Conservation (phyloP, 2,113 vertebrate species). For the Oreochromis niloticus region DNA sequence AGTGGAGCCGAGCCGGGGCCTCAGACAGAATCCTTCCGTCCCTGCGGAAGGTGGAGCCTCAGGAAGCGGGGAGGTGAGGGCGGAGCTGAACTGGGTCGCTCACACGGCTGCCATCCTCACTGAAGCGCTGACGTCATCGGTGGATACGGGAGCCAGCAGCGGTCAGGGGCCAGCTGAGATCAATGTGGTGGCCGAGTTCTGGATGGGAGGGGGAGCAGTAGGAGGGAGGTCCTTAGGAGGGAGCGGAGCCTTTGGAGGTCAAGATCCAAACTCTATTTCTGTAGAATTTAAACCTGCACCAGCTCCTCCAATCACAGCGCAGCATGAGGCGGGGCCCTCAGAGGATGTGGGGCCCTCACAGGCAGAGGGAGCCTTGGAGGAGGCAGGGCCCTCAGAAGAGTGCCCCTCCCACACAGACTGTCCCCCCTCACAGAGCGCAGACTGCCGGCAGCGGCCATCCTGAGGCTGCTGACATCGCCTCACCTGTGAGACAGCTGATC, state of each 20-base stretch:
- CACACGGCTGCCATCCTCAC: conserved; percentile 86
- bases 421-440: conserved; percentile 5
- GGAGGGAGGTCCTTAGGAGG: not conserved
- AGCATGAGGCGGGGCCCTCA: not conserved
- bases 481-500: not conserved
- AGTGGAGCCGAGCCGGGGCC: not conserved
- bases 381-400: not conserved
- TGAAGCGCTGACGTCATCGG: conserved; percentile 72
- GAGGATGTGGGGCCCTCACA: not conserved
- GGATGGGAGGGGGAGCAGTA: conserved; percentile 16
- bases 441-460: conserved; percentile 36
- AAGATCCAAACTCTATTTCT: conserved; percentile 41
- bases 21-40: conserved; percentile 18
- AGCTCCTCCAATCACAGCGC: conserved; percentile 1
- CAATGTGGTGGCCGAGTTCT: conserved; percentile 48
- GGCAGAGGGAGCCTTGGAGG: not conserved
- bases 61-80: conserved; percentile 18
- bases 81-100: conserved; percentile 83
- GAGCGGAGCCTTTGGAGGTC: not conserved
- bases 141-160: not conserved
- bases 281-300: conserved; percentile 44
- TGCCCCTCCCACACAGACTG: conserved; percentile 42
- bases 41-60: not conserved
- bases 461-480: conserved; percentile 35
- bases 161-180: not conserved